Evolutionary conservation across 2,888 invertebrate genomes (phyloP).

Genomic region (Tinea semifulvella): DNA sequence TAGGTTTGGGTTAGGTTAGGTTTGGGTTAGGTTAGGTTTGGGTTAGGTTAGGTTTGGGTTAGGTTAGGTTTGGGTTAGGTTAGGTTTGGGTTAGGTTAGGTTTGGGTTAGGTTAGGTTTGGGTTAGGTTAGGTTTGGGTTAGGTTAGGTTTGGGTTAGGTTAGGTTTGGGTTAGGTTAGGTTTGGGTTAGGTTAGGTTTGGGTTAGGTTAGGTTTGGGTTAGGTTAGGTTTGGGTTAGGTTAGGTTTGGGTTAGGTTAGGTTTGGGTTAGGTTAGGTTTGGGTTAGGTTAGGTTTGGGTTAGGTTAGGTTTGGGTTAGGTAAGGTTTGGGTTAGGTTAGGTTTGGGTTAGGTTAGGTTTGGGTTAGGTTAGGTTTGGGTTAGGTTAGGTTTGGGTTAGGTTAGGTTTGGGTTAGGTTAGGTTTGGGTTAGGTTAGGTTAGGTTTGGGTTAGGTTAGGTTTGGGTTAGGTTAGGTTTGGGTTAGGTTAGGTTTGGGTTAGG

Average conservation of each 20-base stretch:
- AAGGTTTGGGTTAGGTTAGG: slow-evolving; percentile 1
- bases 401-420: slow-evolving; percentile 1
- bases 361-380: neutral
- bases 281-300: neutral
- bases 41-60: too few species aligned
- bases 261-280: neutral
- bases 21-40: too few species aligned
- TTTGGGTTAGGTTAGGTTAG: slow-evolving; percentile 4
- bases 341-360: slow-evolving; percentile 2
- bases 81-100: neutral
- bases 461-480: neutral
- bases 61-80: too few species aligned
- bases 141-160: neutral
- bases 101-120: neutral
- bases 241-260: neutral
- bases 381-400: slow-evolving; percentile 3
- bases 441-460: too few species aligned
- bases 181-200: neutral
- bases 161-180: neutral
- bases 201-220: slow-evolving; percentile 17
- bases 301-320: neutral
- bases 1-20: too few species aligned
- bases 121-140: neutral
- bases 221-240: slow-evolving; percentile 15
- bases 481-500: neutral